These are phyloP conservation scores for Drosophila nigritarsus DNA, from an alignment of 2,888 invertebrate species.

Conservation along the genomic window DNA sequence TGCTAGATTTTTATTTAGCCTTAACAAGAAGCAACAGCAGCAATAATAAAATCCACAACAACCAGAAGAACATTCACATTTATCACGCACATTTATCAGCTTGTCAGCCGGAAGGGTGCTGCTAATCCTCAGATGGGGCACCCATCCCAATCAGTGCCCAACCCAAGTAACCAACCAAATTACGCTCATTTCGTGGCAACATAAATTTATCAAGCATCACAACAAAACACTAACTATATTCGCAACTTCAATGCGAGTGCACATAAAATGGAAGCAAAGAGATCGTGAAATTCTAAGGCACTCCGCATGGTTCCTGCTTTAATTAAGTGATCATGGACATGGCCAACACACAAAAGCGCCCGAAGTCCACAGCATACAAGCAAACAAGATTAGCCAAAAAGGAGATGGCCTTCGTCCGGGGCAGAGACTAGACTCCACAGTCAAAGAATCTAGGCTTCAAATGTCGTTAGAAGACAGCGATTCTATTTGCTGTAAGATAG, in stretches of 20 bases:
- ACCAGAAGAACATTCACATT: constrained; percentile 57
- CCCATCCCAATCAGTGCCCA: constrained; percentile 26
- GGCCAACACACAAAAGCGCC: constrained; percentile 48
- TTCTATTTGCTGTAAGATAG: constrained; percentile 9
- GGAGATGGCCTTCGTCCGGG: constrained; percentile 56
- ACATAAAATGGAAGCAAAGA: constrained; percentile 34
- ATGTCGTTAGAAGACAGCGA: constrained; percentile 66
- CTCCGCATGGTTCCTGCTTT: constrained; percentile 51
- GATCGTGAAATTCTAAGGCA: constrained; percentile 30
- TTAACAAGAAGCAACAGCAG: constrained; percentile 46
- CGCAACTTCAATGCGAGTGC: constrained; percentile 46
- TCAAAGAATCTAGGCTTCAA: constrained; percentile 41
- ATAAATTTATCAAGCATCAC: constrained; percentile 76
- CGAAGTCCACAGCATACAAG: constrained; percentile 52
- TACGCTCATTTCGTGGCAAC: constrained; percentile 73
- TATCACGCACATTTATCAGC: constrained; percentile 77
- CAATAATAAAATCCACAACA: constrained; percentile 33
- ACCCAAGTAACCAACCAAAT: constrained; percentile 66
- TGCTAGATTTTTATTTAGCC: constrained; percentile 68
- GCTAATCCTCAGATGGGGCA: constrained; percentile 36
- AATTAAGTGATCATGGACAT: constrained; percentile 79
- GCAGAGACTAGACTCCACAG: constrained; percentile 6
- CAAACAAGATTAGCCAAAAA: constrained; percentile 70
- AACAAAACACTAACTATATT: constrained; percentile 42
- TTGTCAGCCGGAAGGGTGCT: constrained; percentile 70